These are phyloP conservation scores for Nysson spinosus DNA, from an alignment of 2,888 invertebrate genomes.

Conservation along the genomic window DNA sequence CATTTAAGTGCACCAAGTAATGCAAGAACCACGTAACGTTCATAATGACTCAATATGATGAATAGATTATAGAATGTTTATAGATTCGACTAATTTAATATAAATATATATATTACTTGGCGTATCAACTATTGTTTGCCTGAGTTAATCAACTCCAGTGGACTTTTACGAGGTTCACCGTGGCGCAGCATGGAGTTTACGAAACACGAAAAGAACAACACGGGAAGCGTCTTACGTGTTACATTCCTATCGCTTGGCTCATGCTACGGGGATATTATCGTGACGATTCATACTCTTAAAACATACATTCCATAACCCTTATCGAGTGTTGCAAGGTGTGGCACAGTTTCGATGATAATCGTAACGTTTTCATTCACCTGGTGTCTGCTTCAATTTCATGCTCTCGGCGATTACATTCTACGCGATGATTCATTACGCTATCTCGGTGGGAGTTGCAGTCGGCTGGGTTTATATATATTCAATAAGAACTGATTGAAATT, in stretches of 20 bases:
- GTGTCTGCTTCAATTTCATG: constrained; percentile 1
- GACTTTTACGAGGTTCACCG: too few species aligned
- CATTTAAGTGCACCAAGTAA: too few species aligned
- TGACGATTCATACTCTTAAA: constrained; percentile 40
- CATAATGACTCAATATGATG: too few species aligned
- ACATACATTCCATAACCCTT: constrained; percentile 29
- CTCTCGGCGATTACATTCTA: not conserved
- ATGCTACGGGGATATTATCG: constrained; percentile 43
- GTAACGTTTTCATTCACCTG: not conserved
- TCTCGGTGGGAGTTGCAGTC: not conserved
- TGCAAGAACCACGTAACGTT: too few species aligned
- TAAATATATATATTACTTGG: too few species aligned
- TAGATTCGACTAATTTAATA: too few species aligned
- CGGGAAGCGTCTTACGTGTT: constrained; percentile 48
- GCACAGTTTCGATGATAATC: constrained; percentile 35
- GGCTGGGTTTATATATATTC: too few species aligned
- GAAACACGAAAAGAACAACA: constrained; percentile 36
- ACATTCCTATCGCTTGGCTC: constrained; percentile 63
- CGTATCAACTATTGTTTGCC: too few species aligned
- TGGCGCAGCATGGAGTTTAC: constrained; percentile 31
- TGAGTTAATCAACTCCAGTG: too few species aligned
- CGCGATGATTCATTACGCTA: not conserved
- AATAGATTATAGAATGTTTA: too few species aligned
- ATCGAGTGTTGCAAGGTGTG: constrained; percentile 25
- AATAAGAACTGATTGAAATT: too few species aligned